Evolutionary conservation across 1,140 invertebrate species (phyloP).

Genomic region (Brachionus sp.): DNA sequence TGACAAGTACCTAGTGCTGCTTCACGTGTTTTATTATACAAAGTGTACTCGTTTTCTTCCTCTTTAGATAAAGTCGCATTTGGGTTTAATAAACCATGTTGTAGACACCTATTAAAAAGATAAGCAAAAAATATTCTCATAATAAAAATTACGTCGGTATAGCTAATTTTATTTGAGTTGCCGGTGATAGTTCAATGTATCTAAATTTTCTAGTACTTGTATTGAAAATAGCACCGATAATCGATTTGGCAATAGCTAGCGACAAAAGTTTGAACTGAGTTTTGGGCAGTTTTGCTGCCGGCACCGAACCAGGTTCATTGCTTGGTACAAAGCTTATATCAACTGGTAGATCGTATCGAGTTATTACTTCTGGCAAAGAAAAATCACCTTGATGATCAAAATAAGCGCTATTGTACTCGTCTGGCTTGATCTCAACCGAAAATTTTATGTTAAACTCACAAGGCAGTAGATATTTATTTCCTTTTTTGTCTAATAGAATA

Average conservation of each 20-base stretch:
- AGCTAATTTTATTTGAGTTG: slow-evolving; percentile 28
- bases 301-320: slow-evolving; percentile 5
- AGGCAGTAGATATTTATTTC: slow-evolving; percentile 40
- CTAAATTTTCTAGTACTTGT: slow-evolving; percentile 15
- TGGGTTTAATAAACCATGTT: slow-evolving; percentile 37
- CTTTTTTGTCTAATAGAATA: slow-evolving; percentile 23
- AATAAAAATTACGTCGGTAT: slow-evolving; percentile 16
- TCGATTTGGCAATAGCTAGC: slow-evolving; percentile 43
- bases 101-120: slow-evolving; percentile 13
- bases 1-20: not conserved
- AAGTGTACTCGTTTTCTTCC: slow-evolving; percentile 42
- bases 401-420: slow-evolving; percentile 39
- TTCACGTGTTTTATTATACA: slow-evolving; percentile 43
- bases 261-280: slow-evolving; percentile 28
- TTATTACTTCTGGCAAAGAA: slow-evolving; percentile 45
- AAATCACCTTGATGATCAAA: slow-evolving; percentile 42
- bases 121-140: not conserved
- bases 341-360: slow-evolving; percentile 43
- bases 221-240: slow-evolving; percentile 41
- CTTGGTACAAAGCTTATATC: slow-evolving; percentile 32
- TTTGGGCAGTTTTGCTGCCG: slow-evolving; percentile 36
- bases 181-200: slow-evolving; percentile 43
- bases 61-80: slow-evolving; percentile 21
- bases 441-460: slow-evolving; percentile 39
- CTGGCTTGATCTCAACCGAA: slow-evolving; percentile 37